Conservation (phyloP, 2,113 vertebrate species). For the Lipotes vexillifer region DNA sequence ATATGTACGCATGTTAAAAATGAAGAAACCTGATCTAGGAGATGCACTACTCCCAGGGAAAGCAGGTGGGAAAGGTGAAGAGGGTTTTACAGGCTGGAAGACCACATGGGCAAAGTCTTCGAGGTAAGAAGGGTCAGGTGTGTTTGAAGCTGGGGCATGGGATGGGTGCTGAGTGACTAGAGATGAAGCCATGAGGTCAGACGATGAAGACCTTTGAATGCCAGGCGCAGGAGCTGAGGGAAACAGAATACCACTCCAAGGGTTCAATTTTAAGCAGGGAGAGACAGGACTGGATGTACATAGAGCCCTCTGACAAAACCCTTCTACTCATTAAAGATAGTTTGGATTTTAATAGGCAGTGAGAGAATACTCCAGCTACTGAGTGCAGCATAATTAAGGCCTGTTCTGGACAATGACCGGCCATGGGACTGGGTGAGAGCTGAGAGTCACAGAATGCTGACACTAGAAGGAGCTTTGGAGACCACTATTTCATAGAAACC, state of each 20-base stretch:
- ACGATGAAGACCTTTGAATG: neutral
- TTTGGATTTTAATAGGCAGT: neutral
- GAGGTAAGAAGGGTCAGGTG: neutral
- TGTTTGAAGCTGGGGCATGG: neutral
- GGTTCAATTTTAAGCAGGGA: neutral
- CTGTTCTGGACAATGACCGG: neutral
- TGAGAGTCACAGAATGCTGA: neutral
- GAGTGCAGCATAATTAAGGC: neutral
- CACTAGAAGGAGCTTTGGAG: neutral
- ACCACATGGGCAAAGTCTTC: neutral
- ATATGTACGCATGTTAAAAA: neutral
- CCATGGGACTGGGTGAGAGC: neutral
- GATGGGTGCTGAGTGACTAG: neutral
- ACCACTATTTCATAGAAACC: neutral
- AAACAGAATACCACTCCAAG: constrained; percentile 14
- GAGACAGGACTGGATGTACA: neutral
- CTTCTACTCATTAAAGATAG: neutral
- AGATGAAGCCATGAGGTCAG: neutral
- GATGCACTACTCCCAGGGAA: neutral
- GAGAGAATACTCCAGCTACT: neutral
- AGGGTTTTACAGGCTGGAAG: neutral
- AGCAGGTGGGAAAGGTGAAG: neutral
- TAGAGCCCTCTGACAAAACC: neutral
- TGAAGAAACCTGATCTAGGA: neutral
- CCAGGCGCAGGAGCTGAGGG: neutral